Evolutionary conservation across 2,797 vertebrate species (phyloP), one percentile per base, ranked within the genome.

Genomic region (Geotrypetes seraphini): DNA sequence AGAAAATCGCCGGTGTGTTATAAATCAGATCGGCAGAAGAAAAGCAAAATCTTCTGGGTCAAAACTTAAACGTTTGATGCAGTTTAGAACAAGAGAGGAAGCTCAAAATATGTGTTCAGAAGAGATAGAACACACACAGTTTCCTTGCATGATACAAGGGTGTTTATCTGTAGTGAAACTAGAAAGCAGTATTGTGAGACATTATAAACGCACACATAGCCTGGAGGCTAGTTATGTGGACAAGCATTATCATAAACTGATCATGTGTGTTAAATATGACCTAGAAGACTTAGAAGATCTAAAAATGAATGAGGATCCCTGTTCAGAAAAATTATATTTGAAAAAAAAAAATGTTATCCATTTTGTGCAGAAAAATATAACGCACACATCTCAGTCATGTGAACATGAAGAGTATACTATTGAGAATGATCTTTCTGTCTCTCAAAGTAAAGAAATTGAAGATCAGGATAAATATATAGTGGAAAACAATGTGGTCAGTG

Each of bases 21-120:
- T 29, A 10, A 63, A 42, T 32, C 72, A 69, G 50, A 60, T 66
- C 36, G 67, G 67, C 2, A 65, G 49, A 38, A 79, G 58, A 19
- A 80, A 71, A 47, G 1, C 56, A 11, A 78, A 63, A 57, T 71
- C 50, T 33, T 60, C 36, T 80, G 82, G 56, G n/a, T 22, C 75
- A 90, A 63, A 82, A 85, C n/a, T 66, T 27, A 78, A 61, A 33
- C 47, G 59, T 43, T 66, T 83, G 7, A 79, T 94, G 20, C 72
- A 15, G 46, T 92, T 56, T 39, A 90, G 89, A 63, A 92, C 92
- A 8, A 88, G 81, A 7, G 91, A 92, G 47, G 92, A 98, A 69
- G 96, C 93, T 12, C 71, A 98, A 13, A 86, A 92, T 50, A 95
- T 98, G 92, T 99, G 96, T 51, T 85, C 89, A 40, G 88, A 91